Conservation (phyloP, 2,888 invertebrate species). For the Agrotis ipsilon region DNA sequence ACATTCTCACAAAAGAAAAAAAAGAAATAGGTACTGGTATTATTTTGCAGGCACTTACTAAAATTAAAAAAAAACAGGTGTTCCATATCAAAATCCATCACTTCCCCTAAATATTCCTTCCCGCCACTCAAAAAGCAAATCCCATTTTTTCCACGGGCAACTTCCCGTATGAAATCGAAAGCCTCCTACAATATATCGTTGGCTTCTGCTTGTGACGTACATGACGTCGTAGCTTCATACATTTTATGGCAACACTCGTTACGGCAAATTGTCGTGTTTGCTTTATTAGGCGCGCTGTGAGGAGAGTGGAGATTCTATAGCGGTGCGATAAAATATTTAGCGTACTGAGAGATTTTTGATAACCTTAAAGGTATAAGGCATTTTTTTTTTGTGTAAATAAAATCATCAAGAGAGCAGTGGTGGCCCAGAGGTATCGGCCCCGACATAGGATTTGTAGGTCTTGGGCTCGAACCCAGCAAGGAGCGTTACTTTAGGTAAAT, state of each 20-base stretch:
- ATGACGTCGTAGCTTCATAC: constrained; percentile 50
- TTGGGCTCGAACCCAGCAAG: no score
- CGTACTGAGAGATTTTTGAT: neutral
- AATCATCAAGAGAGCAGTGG: no score
- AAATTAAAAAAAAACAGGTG: neutral
- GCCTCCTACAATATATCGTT: constrained; percentile 48
- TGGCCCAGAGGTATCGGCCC: no score
- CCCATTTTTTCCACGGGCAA: constrained; percentile 43
- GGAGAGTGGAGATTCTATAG: constrained; percentile 11
- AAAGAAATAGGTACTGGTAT: no score
- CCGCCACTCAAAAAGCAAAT: constrained; percentile 13
- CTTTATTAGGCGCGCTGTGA: constrained; percentile 46
- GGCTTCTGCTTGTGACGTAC: constrained; percentile 54
- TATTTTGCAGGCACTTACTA: neutral
- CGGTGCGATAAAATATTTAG: constrained; percentile 2
- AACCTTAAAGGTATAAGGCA: no score
- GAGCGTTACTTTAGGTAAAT: no score
- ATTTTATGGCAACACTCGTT: constrained; percentile 59
- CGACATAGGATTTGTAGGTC: no score
- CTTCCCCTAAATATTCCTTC: neutral
- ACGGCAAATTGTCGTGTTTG: constrained; percentile 60
- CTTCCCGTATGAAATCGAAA: constrained; percentile 43
- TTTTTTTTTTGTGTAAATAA: no score
- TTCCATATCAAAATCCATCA: neutral
- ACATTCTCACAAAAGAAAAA: no score